Conservation (phyloP, 92 coral and sea anemone species). For the Parazoanthus darwini region DNA sequence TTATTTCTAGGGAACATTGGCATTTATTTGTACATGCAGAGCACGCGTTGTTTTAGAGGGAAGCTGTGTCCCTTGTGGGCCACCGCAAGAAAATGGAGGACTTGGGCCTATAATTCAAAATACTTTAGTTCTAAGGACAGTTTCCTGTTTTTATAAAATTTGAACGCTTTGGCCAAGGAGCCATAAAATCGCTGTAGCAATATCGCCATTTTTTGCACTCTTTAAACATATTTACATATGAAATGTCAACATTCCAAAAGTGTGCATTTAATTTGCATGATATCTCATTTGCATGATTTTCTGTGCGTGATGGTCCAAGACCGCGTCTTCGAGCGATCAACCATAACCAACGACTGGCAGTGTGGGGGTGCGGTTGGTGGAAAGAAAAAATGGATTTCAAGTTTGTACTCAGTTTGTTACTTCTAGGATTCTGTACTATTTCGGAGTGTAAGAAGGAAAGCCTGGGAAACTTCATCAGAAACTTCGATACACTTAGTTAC, state of each 20-base stretch:
- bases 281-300: constrained; percentile 2
- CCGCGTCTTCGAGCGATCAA: constrained; percentile 23
- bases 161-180: no score
- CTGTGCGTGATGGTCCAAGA: constrained; percentile 22
- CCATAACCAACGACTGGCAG: neutral
- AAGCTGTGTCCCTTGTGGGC: no score
- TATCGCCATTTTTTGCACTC: neutral
- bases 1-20: no score
- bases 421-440: constrained; percentile 35
- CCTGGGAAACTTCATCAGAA: constrained; percentile 70
- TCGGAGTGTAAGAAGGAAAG: constrained; percentile 36
- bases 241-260: neutral
- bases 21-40: no score
- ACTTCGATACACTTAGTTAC: constrained; percentile 77
- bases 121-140: no score
- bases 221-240: neutral
- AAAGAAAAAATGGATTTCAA: constrained; percentile 34
- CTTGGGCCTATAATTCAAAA: no score
- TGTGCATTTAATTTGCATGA: constrained; percentile 28
- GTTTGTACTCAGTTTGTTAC: constrained; percentile 37
- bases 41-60: no score
- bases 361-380: constrained; percentile 40
- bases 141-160: no score
- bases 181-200: no score
- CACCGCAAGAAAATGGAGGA: no score